Percentiles rank a stretch among this genome's conserved stretches.
Conservation (phyloP, 2,797 vertebrate genomes). For the Coendou prehensilis region DNA sequence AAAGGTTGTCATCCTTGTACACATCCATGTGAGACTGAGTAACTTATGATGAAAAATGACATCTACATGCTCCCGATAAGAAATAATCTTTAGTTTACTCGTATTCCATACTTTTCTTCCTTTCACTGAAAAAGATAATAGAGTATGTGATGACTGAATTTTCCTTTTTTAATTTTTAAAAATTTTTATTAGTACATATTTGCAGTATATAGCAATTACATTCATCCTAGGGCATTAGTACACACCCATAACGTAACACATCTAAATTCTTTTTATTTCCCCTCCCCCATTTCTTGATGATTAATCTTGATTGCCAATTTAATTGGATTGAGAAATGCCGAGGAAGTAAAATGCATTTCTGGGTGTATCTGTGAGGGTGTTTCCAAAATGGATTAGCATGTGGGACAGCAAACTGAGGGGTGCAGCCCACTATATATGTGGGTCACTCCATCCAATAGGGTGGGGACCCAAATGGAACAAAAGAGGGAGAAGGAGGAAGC, state of each 20-base stretch:
- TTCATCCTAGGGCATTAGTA: background rate
- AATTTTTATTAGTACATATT: background rate
- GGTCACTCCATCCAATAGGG: background rate
- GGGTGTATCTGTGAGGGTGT: background rate
- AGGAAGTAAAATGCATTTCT: background rate
- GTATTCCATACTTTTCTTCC: background rate
- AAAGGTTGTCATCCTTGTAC: background rate
- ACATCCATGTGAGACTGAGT: constrained; percentile 28
- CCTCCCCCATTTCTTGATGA: background rate
- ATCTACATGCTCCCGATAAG: background rate
- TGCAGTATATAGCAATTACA: background rate
- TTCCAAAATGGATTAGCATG: background rate
- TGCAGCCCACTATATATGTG: background rate
- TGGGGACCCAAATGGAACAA: background rate
- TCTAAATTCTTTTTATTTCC: background rate
- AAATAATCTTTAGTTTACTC: constrained; percentile 9
- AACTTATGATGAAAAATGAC: constrained; percentile 31
- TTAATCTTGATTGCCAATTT: background rate
- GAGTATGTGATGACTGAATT: background rate
- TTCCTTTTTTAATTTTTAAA: background rate
- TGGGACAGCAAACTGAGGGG: background rate
- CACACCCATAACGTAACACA: background rate
- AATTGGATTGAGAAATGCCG: background rate
- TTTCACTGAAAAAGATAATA: constrained; percentile 37
- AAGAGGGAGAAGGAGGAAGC: background rate